Evolutionary conservation across 1,140 invertebrate genomes (phyloP).

Genomic region (Drosophila sechellia): DNA sequence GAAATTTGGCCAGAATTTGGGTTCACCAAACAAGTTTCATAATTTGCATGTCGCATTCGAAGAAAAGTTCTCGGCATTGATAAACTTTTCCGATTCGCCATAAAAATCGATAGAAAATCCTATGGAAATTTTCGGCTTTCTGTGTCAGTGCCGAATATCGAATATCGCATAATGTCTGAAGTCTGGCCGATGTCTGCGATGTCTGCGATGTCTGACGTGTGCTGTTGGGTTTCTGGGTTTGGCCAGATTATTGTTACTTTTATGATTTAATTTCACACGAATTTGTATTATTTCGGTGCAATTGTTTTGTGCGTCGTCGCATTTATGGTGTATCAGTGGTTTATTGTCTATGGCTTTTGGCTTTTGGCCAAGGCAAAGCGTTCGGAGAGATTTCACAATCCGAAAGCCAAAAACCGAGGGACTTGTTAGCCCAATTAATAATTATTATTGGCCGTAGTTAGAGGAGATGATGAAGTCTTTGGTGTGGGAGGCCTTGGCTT

Average conservation of each 20-base stretch:
- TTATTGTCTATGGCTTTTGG: slow-evolving; percentile 14
- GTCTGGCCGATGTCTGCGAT: slow-evolving; percentile 33
- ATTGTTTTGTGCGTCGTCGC: slow-evolving; percentile 67
- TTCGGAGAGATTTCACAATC: slow-evolving; percentile 63
- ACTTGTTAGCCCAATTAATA: slow-evolving; percentile 74
- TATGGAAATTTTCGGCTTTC: slow-evolving; percentile 61
- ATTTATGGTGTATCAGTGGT: slow-evolving; percentile 67
- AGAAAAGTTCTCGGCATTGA: slow-evolving; percentile 48
- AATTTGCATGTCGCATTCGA: slow-evolving; percentile 36
- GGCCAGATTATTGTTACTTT: slow-evolving; percentile 50
- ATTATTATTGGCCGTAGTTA: slow-evolving; percentile 16
- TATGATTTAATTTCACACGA: slow-evolving; percentile 65
- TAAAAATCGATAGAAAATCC: slow-evolving; percentile 52
- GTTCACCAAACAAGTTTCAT: slow-evolving; percentile 39
- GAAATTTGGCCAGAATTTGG: slow-evolving; percentile 26
- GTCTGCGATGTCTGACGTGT: slow-evolving; percentile 45
- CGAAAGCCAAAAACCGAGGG: slow-evolving; percentile 14
- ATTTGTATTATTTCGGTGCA: slow-evolving; percentile 73
- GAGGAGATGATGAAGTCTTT: not conserved
- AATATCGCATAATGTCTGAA: slow-evolving; percentile 23
- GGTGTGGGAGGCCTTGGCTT: slow-evolving; percentile 71
- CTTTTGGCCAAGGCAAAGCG: slow-evolving; percentile 34
- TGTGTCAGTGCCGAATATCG: slow-evolving; percentile 69
- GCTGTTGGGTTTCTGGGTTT: slow-evolving; percentile 65
- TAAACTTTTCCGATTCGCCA: slow-evolving; percentile 32